phyloP scores from a whole-genome alignment of 2,113 vertebrate species.

The Macroglossus sobrinus region DNA sequence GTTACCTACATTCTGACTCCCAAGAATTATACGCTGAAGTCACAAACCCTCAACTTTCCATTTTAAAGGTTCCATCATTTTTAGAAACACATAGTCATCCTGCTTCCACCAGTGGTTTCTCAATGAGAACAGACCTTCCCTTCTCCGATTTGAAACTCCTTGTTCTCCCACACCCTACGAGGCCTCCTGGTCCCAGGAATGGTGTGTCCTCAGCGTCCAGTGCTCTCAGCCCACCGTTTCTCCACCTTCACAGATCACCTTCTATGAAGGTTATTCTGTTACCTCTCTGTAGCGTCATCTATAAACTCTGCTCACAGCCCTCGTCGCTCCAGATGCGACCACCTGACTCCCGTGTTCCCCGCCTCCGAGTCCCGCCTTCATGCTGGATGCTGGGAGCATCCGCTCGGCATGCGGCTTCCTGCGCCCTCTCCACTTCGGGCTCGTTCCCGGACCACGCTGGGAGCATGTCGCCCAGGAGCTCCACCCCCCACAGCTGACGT shows the following conservation, averaged over 20 bases:
- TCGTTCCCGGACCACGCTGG: not conserved
- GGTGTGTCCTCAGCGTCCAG: not conserved
- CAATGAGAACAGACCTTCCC: not conserved
- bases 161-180: fast-evolving
- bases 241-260: fast-evolving
- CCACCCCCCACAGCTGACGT: not conserved
- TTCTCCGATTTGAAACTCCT: not conserved
- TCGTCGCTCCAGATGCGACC: not conserved
- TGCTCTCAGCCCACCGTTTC: not conserved
- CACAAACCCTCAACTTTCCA: not conserved
- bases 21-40: not conserved
- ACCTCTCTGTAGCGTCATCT: too few relatives aligned
- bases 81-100: not conserved
- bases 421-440: not conserved
- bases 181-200: not conserved
- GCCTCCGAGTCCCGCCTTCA: not conserved
- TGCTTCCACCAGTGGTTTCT: not conserved
- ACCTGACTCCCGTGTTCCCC: not conserved
- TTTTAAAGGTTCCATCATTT: not conserved
- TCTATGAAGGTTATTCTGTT: not conserved
- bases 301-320: not conserved
- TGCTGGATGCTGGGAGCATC: too few relatives aligned
- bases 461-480: not conserved
- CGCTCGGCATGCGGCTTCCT: not conserved
- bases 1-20: not conserved